Evolutionary conservation across 2,113 vertebrate species (phyloP), one percentile per base, ranked within the genome.

Genomic region (Romanogobio albipinnatus): DNA sequence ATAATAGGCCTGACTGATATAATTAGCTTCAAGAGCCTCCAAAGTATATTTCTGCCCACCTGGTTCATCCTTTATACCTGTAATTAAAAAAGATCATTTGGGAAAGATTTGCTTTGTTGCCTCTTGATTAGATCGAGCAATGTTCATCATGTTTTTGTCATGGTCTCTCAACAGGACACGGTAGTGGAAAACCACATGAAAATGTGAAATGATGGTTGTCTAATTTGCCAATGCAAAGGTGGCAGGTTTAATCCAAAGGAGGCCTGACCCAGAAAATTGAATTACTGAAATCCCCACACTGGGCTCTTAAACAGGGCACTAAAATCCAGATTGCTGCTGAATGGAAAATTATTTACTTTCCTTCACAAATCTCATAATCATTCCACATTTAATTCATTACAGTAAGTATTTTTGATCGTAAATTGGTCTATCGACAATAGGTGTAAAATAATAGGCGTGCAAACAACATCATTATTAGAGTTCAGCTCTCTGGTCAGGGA

Each of bases 1-100:
- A 85, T 86, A 85, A 89, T 82, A 71, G 70, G 76, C 68, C 58
- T 43, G 62, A 45, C 76, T 73, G 81, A 56, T 83, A 70, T 85
- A 81, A 89, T 85, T 82, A 85, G 75, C 76, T 59, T 47, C 43
- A 76, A 83, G 61, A 76, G 53, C 10, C 71, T 80, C 26, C 49
- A 62, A 85, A 83, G 79, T 19, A 80, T 29, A 66, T 53, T 80
- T 86, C 85, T 75, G 39, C 53, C 56, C 79, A 87, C 84, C 86
- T 83, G 78, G 62, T 87, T 79, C 56, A 75, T 79, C 80, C 64
- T 83, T 78, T 49, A 74, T 47, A 74, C 9, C 39, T 79, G 58
- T 64, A 85, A 83, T 87, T 79, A 73, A 78, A 58, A 26, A 79
- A 77, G 64, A 83, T 51, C 4, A 19, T 51, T 53, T 71, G 68